phyloP scores from a whole-genome alignment of 2,113 vertebrate genomes.

The Seriola rivoliana region DNA sequence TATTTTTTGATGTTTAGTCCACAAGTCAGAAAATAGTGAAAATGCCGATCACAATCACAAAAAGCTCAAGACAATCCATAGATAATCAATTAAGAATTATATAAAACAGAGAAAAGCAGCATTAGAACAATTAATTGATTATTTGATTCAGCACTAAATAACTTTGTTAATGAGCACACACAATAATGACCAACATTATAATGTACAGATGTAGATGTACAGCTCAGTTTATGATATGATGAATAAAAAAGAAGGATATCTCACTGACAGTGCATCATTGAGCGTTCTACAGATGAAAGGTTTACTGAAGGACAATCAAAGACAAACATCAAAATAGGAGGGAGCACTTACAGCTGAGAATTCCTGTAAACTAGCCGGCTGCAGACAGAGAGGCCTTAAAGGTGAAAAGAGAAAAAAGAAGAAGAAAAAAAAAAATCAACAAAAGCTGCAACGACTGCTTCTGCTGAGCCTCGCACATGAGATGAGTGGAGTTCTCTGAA shows the following conservation, averaged over 20 bases:
- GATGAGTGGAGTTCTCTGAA: conserved; percentile 10
- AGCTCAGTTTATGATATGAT: background rate
- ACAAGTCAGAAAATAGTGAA: too few relatives aligned
- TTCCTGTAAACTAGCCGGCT: conserved; percentile 53
- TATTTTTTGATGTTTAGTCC: too few relatives aligned
- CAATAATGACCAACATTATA: background rate
- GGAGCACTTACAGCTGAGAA: conserved; percentile 63
- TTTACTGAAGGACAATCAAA: background rate
- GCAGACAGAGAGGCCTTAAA: conserved; percentile 57
- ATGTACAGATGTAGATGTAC: too few relatives aligned
- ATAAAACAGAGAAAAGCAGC: background rate
- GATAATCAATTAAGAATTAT: too few relatives aligned
- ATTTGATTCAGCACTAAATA: too few relatives aligned
- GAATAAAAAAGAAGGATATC: background rate
- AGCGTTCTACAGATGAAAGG: background rate
- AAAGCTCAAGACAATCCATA: too few relatives aligned
- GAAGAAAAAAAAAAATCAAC: background rate
- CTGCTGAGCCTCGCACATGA: background rate
- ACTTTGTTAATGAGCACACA: too few relatives aligned
- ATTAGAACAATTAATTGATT: too few relatives aligned
- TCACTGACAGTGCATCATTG: too few relatives aligned
- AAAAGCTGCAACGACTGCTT: background rate
- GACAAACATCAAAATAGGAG: background rate
- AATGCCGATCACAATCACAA: too few relatives aligned
- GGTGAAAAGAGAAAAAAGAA: background rate